phyloP scores from a whole-genome alignment of 2,113 vertebrate species.

The Vulpes lagopus region DNA sequence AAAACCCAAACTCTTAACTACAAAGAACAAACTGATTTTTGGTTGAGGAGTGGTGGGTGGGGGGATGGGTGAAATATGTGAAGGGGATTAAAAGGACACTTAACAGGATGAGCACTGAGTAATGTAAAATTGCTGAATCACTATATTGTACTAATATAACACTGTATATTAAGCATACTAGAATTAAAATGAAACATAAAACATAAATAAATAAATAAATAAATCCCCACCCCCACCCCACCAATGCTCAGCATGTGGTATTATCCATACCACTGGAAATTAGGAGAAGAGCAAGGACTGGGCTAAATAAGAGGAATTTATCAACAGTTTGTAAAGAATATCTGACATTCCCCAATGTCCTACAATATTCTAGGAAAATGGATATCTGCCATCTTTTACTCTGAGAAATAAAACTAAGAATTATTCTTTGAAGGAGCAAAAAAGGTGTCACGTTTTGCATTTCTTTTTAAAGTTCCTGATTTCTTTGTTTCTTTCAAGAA shows the following conservation, averaged over 20 bases:
- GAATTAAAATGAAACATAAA: too few relatives aligned
- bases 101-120: too few relatives aligned
- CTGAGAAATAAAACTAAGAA: not conserved
- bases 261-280: not conserved
- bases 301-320: not conserved
- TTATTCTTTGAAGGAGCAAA: not conserved
- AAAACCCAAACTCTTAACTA: too few relatives aligned
- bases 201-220: too few relatives aligned
- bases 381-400: not conserved
- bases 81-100: too few relatives aligned
- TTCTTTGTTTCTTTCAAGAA: not conserved
- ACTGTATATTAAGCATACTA: too few relatives aligned
- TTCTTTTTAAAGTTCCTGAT: not conserved
- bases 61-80: too few relatives aligned
- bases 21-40: too few relatives aligned
- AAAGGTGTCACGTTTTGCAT: not conserved
- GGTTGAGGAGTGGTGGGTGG: too few relatives aligned
- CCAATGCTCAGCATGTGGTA: not conserved
- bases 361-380: not conserved
- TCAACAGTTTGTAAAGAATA: not conserved
- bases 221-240: too few relatives aligned
- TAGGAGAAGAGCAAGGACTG: not conserved
- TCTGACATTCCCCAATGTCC: not conserved
- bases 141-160: too few relatives aligned
- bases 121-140: too few relatives aligned